A percentile compares a stretch with the other conserved stretches of the same genome.
phyloP scores from a whole-genome alignment of 2,113 vertebrate species.

The Eclectus roratus region DNA sequence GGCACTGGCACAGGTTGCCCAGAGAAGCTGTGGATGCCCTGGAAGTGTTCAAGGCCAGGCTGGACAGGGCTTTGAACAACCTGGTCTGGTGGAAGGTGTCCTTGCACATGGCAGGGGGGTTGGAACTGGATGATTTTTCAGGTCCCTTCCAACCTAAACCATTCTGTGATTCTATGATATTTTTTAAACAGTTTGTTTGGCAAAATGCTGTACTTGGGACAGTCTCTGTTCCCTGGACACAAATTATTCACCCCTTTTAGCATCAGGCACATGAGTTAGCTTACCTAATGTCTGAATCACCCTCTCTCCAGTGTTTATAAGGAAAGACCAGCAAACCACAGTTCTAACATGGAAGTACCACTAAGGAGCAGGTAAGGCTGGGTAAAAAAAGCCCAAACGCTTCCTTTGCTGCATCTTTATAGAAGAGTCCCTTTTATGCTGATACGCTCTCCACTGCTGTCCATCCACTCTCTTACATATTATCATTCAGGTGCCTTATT shows the following conservation, averaged over 20 bases:
- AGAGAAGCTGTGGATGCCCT: not conserved
- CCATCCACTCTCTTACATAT: not conserved
- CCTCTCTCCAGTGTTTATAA: not conserved
- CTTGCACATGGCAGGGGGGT: not conserved
- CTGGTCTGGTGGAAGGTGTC: not conserved
- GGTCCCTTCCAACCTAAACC: not conserved
- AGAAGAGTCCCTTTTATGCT: not conserved
- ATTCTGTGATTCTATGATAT: not conserved
- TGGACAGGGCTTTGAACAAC: not conserved
- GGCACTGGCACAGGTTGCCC: not conserved
- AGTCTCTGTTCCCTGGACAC: not conserved
- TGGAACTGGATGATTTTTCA: not conserved
- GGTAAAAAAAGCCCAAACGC: not conserved
- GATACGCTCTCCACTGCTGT: not conserved
- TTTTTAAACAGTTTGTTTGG: not conserved
- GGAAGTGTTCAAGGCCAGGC: not conserved
- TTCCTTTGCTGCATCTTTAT: not conserved
- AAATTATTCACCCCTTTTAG: not conserved
- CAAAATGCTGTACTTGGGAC: not conserved
- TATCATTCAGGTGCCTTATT: not conserved
- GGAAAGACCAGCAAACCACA: not conserved
- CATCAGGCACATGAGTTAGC: not conserved
- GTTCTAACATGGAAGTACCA: not conserved
- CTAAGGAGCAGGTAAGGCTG: not conserved
- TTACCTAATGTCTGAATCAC: not conserved